These are phyloP conservation scores for Guaruba guarouba DNA, from an alignment of 2,113 vertebrate species.

Conservation along the genomic window DNA sequence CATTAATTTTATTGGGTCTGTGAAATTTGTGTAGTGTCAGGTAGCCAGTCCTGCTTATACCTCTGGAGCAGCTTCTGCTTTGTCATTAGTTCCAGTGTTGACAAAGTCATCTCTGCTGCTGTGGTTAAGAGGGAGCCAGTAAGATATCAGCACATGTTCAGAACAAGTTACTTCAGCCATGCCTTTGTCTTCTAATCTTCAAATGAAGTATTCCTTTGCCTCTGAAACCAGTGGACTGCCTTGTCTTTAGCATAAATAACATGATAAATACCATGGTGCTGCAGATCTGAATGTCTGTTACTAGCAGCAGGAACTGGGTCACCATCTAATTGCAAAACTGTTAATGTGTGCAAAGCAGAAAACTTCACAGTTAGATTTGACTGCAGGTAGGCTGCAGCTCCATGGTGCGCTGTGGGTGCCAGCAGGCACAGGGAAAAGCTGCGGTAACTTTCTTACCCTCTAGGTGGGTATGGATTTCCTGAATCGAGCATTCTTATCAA, in stretches of 20 bases:
- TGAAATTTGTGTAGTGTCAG: not conserved
- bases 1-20: not conserved
- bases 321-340: not conserved
- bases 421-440: not conserved
- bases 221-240: not conserved
- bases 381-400: not conserved
- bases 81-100: not conserved
- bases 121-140: not conserved
- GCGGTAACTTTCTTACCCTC: not conserved
- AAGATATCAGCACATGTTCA: accelerated
- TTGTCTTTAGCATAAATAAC: not conserved
- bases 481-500: not conserved
- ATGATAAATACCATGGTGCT: accelerated
- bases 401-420: not conserved
- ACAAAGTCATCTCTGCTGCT: not conserved
- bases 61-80: not conserved
- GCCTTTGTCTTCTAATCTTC: not conserved
- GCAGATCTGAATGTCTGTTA: accelerated
- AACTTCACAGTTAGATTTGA: too few species aligned
- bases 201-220: not conserved
- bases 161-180: not conserved
- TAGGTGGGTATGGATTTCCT: not conserved
- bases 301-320: not conserved
- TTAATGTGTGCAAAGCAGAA: not conserved
- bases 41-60: not conserved